A percentile compares a stretch with the other conserved stretches of the same genome.
phyloP scores from a whole-genome alignment of 2,113 vertebrate genomes.

The Conger conger region DNA sequence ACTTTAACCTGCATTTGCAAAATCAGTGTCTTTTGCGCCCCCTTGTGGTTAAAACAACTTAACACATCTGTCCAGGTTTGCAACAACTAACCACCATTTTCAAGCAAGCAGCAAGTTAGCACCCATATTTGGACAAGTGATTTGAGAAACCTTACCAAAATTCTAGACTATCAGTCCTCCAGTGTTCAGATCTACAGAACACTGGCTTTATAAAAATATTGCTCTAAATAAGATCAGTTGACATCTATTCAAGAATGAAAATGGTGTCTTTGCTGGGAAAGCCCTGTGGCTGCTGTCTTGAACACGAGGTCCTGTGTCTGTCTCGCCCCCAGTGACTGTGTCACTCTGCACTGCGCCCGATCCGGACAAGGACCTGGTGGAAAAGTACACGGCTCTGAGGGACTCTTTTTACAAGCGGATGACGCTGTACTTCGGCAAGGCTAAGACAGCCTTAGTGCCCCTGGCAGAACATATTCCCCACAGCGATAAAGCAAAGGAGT shows the following conservation, averaged over 20 bases:
- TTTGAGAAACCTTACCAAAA: neutral
- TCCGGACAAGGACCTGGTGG: slow-evolving; percentile 61
- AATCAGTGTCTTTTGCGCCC: neutral
- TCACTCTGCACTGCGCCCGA: slow-evolving; percentile 32
- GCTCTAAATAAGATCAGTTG: neutral
- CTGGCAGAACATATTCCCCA: neutral
- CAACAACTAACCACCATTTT: neutral
- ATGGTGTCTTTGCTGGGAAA: too few species aligned
- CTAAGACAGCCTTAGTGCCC: slow-evolving; percentile 10
- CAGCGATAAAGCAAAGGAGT: neutral
- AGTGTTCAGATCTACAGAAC: neutral
- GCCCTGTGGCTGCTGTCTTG: too few species aligned
- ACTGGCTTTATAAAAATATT: neutral
- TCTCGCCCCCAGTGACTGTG: neutral
- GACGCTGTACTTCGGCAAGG: neutral
- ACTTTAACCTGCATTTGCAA: neutral
- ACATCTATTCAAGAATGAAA: neutral
- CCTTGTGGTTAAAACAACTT: neutral
- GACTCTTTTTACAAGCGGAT: slow-evolving; percentile 49
- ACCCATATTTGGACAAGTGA: neutral
- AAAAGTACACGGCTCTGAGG: slow-evolving; percentile 55
- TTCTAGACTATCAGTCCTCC: neutral
- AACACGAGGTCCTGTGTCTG: neutral
- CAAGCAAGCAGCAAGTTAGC: neutral
- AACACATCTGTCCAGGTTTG: neutral